Evolutionary conservation across 2,113 vertebrate genomes (phyloP).

Genomic region (Catharus fuscescens): DNA sequence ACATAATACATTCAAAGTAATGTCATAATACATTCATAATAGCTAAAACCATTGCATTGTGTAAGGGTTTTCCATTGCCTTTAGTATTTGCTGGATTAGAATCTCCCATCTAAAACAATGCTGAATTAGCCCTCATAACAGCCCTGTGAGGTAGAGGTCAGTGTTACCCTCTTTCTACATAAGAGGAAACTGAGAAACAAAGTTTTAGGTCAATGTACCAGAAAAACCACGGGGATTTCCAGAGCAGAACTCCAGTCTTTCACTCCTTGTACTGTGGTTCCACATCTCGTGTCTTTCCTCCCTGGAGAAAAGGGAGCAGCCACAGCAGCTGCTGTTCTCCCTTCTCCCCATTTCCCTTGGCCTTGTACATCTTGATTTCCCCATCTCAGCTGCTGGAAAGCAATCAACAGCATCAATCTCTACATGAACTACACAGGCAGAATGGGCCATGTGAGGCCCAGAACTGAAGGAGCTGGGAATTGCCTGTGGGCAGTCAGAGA

Average conservation of each 20-base stretch:
- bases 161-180: background rate
- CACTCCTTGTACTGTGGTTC: background rate
- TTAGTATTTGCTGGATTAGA: background rate
- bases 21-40: background rate
- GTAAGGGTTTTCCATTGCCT: background rate
- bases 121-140: conserved; percentile 18
- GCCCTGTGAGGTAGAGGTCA: conserved; percentile 51
- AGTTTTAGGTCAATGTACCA: background rate
- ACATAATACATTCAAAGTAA: background rate
- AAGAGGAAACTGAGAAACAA: background rate
- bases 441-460: background rate
- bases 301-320: background rate
- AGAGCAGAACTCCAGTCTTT: background rate
- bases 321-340: background rate
- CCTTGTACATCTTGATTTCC: background rate
- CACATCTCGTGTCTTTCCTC: background rate
- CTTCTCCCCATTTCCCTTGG: background rate
- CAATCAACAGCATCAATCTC: background rate
- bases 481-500: background rate
- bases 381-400: background rate
- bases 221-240: background rate
- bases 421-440: background rate
- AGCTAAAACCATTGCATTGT: conserved; percentile 9
- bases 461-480: background rate
- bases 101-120: background rate